These are phyloP conservation scores for Chloebia gouldiae DNA, from an alignment of 2,113 vertebrate genomes.

Conservation along the genomic window DNA sequence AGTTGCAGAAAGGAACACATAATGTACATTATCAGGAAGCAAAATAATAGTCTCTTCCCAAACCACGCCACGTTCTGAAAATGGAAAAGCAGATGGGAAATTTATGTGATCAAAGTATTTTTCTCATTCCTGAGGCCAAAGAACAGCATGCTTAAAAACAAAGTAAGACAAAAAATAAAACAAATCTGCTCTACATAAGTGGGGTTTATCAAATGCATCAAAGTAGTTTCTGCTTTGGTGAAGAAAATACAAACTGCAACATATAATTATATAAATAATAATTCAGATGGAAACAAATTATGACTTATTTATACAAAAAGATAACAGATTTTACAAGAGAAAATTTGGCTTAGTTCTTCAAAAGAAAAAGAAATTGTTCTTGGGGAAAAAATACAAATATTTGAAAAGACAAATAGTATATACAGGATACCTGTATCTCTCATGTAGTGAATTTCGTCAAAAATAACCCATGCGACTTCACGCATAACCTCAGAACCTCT, in stretches of 20 bases:
- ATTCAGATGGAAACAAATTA: background rate
- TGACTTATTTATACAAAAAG: background rate
- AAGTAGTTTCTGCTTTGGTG: background rate
- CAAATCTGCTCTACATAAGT: background rate
- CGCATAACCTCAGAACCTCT: constrained; percentile 98
- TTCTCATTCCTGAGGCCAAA: background rate
- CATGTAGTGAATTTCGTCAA: constrained; percentile 99
- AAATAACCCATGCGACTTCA: constrained; percentile 97
- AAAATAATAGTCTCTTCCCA: constrained; percentile 99
- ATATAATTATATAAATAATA: background rate
- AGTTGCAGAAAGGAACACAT: constrained; percentile 97
- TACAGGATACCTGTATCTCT: constrained; percentile 86
- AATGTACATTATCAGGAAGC: constrained; percentile 97
- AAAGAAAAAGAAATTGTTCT: background rate
- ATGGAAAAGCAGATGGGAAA: background rate
- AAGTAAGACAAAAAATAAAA: background rate
- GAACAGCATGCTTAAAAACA: background rate
- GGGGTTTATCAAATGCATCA: background rate
- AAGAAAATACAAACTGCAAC: background rate
- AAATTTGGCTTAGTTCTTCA: background rate
- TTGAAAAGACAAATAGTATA: background rate
- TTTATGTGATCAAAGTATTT: background rate
- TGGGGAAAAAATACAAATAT: fast-evolving
- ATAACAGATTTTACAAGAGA: background rate
- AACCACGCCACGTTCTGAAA: constrained; percentile 94